Percentiles rank a stretch among this genome's conserved stretches.
phyloP scores from a whole-genome alignment of 2,888 invertebrate genomes.

The Thecocarcelia acutangulata region DNA sequence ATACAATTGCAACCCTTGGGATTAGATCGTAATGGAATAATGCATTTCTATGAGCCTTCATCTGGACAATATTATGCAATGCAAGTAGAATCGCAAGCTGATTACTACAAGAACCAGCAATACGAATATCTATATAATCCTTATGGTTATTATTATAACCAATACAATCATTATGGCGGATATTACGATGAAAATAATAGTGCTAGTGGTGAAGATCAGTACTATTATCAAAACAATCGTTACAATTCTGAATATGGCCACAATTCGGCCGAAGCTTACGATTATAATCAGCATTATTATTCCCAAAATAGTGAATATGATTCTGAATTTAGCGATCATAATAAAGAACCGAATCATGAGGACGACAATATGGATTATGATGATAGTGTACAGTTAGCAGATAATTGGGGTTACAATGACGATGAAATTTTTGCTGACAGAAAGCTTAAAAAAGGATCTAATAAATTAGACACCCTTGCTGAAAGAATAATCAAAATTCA shows the following conservation, averaged over 20 bases:
- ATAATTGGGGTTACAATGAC: constrained; percentile 57
- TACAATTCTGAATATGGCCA: constrained; percentile 1
- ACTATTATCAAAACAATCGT: background rate
- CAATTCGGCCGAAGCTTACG: too few relatives aligned
- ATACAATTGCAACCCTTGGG: constrained; percentile 53
- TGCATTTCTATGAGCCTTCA: constrained; percentile 69
- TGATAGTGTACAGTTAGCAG: constrained; percentile 45
- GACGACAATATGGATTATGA: constrained; percentile 34
- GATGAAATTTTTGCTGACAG: constrained; percentile 55
- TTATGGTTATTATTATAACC: background rate
- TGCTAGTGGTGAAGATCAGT: background rate
- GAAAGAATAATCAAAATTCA: constrained; percentile 24
- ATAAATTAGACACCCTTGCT: background rate
- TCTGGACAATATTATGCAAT: constrained; percentile 66
- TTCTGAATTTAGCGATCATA: background rate
- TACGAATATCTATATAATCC: constrained; percentile 7
- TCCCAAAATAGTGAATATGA: background rate
- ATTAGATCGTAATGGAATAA: constrained; percentile 34
- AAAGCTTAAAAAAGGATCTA: constrained; percentile 25
- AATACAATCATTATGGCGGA: background rate
- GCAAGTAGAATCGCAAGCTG: constrained; percentile 27
- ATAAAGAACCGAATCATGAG: constrained; percentile 51
- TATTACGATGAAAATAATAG: constrained; percentile 11
- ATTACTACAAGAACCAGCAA: constrained; percentile 18
- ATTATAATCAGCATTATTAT: too few relatives aligned